These are phyloP conservation scores for Drosophila pseudotalamancana DNA, from an alignment of 2,888 invertebrate species.

Conservation along the genomic window DNA sequence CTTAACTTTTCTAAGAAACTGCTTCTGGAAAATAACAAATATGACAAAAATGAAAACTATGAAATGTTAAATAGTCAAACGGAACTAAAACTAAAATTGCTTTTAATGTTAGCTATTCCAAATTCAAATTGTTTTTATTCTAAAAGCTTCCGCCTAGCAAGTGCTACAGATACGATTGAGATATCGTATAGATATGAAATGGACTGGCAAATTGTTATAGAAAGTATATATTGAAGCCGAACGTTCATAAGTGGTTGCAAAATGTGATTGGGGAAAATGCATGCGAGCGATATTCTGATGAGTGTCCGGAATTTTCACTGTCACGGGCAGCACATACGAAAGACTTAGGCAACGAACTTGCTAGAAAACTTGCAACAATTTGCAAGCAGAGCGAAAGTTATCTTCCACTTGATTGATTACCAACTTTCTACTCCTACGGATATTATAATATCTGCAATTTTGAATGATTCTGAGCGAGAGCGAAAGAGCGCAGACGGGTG, in stretches of 20 bases:
- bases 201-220: too few species aligned
- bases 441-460: constrained; percentile 73
- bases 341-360: constrained; percentile 70
- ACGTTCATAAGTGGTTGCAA: too few species aligned
- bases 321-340: constrained; percentile 42
- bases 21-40: too few species aligned
- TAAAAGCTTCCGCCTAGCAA: too few species aligned
- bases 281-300: constrained; percentile 24
- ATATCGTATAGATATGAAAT: too few species aligned
- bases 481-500: not conserved
- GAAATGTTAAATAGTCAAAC: too few species aligned
- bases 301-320: constrained; percentile 45
- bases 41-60: too few species aligned
- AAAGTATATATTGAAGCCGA: too few species aligned
- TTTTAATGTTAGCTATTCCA: too few species aligned
- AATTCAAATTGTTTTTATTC: not conserved
- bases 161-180: too few species aligned
- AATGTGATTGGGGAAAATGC: constrained; percentile 7
- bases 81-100: too few species aligned
- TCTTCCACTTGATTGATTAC: constrained; percentile 66
- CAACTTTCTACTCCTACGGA: constrained; percentile 71
- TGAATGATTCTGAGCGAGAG: constrained; percentile 57
- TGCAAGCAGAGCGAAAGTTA: constrained; percentile 72
- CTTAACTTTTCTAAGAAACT: too few species aligned
- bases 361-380: constrained; percentile 59